Evolutionary conservation across 2,888 invertebrate species (phyloP), one percentile per base, ranked within the genome.

Genomic region (Amphiduros pacificus): DNA sequence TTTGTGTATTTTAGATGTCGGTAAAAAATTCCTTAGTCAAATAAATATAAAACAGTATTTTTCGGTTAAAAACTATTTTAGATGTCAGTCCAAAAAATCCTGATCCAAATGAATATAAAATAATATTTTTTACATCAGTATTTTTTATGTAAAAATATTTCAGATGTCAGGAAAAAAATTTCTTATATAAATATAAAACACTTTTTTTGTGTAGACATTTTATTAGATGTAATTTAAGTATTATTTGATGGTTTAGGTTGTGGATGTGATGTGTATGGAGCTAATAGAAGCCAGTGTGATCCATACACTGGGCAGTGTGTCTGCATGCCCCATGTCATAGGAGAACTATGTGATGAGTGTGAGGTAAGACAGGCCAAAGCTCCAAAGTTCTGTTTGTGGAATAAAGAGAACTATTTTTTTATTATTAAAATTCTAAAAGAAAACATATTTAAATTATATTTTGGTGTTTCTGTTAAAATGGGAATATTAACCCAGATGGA

Each of bases 311-410:
- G 83, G 11, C 63, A 69, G 50, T 83, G 83, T 72, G 72, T 74
- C 58, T 84, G 84, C 71, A 74, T 75, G 53, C 86, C 87, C 32
- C 91, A 94, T 77, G 90, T 97, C 26, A 90, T 91, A 1, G 94
- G 94, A 0, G 87, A 93, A 1, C 88, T 89, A n/a, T 98, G 98
- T 79, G 91, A 94, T 77, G 88, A 87, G 60, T 99, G 98, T 77
- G 56, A 74, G 76, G 81, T 80, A 56, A 27, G 62, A 27, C 5
- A 26, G 20, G 29, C n/a, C n/a, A n/a, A n/a, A n/a, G n/a, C n/a
- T n/a, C n/a, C n/a, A n/a, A n/a, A n/a, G n/a, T n/a, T n/a, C n/a
- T n/a, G n/a, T n/a, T n/a, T n/a, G n/a, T n/a, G n/a, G n/a, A n/a
- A n/a, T n/a, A n/a, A n/a, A n/a, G n/a, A n/a, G n/a, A n/a, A n/a